These are phyloP conservation scores for Venustaconcha ellipsiformis DNA, from an alignment of 1,140 invertebrate species.

Conservation along the genomic window DNA sequence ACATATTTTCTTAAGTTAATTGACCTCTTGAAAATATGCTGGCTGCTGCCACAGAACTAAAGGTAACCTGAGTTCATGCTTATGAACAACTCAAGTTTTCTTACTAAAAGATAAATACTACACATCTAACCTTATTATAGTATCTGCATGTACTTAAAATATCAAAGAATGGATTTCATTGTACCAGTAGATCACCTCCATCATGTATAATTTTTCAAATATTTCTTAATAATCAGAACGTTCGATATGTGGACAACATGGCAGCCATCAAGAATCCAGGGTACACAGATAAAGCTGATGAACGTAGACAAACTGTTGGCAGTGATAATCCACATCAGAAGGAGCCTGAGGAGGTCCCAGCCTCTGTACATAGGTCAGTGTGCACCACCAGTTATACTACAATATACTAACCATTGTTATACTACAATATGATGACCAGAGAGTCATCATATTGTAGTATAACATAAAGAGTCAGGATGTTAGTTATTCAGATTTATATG, in stretches of 20 bases:
- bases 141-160: background rate
- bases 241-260: conserved; percentile 47
- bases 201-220: too few species aligned
- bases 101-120: background rate
- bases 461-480: too few species aligned
- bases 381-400: background rate
- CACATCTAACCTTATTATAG: background rate
- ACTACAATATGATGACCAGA: too few species aligned
- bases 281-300: conserved; percentile 85
- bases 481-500: too few species aligned
- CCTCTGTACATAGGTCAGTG: conserved; percentile 82
- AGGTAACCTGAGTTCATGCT: background rate
- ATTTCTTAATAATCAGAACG: conserved; percentile 36
- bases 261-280: conserved; percentile 45
- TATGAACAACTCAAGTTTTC: too few species aligned
- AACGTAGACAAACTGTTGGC: conserved; percentile 80
- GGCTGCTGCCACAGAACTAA: too few species aligned
- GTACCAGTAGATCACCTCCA: too few species aligned
- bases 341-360: conserved; percentile 75
- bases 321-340: conserved; percentile 86
- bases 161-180: too few species aligned
- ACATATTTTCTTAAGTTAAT: too few species aligned
- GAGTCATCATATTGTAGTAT: too few species aligned
- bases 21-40: too few species aligned
- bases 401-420: conserved; percentile 8